Conservation (phyloP, 2,888 invertebrate species). For the Drepana falcataria region DNA sequence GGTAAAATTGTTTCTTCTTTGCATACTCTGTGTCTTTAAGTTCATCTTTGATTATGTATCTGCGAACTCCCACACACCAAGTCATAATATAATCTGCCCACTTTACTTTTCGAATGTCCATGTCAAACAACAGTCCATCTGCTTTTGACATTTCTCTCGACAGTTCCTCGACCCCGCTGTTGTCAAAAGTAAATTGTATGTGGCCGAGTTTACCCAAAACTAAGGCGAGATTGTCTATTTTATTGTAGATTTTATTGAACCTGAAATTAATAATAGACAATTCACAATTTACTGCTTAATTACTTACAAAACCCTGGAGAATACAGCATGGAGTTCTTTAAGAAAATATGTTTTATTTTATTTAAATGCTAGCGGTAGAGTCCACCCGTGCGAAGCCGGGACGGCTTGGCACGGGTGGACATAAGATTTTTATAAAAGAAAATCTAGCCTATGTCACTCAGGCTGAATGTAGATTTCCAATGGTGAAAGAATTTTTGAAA, state of each 20-base stretch:
- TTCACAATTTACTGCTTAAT: no score
- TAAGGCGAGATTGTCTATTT: background rate
- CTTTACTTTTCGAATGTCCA: conserved; percentile 20
- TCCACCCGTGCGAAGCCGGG: no score
- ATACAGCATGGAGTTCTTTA: no score
- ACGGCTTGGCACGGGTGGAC: no score
- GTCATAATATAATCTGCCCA: conserved; percentile 18
- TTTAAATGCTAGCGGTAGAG: no score
- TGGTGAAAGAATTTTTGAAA: no score
- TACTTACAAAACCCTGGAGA: no score
- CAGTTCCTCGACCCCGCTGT: conserved; percentile 19
- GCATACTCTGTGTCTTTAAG: conserved; percentile 16
- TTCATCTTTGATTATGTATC: conserved; percentile 28
- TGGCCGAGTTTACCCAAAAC: background rate
- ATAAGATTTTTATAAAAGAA: no score
- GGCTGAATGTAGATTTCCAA: no score
- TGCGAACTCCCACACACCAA: conserved; percentile 28
- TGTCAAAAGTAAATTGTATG: conserved; percentile 24
- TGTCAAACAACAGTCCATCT: conserved; percentile 30
- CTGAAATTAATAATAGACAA: background rate
- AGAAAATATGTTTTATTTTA: no score
- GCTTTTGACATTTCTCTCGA: conserved; percentile 14
- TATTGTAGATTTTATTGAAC: background rate
- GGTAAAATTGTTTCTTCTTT: conserved; percentile 14
- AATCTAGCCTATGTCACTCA: no score